Evolutionary conservation across 2,888 invertebrate genomes (phyloP), one percentile per base, ranked within the genome.

Genomic region (Drosophila mettleri): DNA sequence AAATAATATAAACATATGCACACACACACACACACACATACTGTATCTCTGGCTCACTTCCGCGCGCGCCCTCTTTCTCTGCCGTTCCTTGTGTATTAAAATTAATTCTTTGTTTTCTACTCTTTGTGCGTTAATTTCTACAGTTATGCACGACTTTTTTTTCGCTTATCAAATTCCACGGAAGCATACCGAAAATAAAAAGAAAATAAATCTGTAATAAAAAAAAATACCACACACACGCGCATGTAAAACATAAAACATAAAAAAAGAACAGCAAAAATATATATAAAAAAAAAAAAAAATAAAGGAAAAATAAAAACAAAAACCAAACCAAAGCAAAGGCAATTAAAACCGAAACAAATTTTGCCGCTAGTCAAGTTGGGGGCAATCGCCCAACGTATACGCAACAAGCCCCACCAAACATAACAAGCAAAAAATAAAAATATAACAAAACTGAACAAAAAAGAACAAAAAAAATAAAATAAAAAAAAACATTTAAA

Each of bases 351-450:
- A 75, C 60, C 78, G 78, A 36, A 73, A 85, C 69, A 79, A 82
- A 83, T 82, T 82, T 85, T 78, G 85, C 81, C 81, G 82, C 70
- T 78, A 82, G 81, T 78, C 82, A 87, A 72, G 85, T 84, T 85
- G 81, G 78, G 85, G 81, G 87, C 87, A 57, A 69, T 69, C 60
- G 76, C 67, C 72, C 76, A 79, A 77, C 61, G 62, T 34, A 52
- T 58, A 58, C 39, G 48, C 51, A 51, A 39, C 41, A 41, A 52
- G 20, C 14, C 48, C 48, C 31, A 48, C 48, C 39, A 52, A 8
- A 24, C 36, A 45, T 18, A 55, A 41, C 38, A 57, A 61, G 12
- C 22, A 38, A 29, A 18, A 3, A 4, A 36, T 22, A 14, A 22
- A 49, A 51, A 36, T 2, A 36, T 3, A 1, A n/a, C 12, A 10